phyloP scores from a whole-genome alignment of 53 echinoderm and acorn worm species.

The Paracentrotus lividus region DNA sequence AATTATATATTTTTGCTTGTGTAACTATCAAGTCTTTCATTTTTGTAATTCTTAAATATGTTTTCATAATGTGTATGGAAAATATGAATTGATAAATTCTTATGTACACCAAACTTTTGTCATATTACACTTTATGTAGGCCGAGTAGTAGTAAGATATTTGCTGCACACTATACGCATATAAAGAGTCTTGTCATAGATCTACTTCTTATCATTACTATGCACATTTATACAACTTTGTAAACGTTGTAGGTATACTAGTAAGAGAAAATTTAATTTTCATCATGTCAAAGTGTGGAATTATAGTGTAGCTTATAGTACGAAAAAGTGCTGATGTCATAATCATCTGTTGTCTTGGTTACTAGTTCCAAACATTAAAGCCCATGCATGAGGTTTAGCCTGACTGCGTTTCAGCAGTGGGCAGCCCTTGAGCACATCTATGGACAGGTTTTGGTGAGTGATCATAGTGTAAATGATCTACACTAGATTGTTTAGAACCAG shows the following conservation, averaged over 20 bases:
- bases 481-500: too few relatives aligned
- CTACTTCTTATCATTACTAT: neutral
- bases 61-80: conserved; percentile 11
- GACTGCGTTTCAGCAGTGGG: too few relatives aligned
- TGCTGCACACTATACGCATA: conserved; percentile 47
- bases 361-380: too few relatives aligned
- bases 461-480: too few relatives aligned
- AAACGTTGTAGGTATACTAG: neutral
- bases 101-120: neutral
- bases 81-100: neutral
- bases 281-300: neutral
- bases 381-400: too few relatives aligned
- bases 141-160: neutral
- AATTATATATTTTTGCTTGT: neutral
- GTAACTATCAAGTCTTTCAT: conserved; percentile 13
- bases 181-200: neutral
- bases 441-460: too few relatives aligned
- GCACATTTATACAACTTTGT: neutral
- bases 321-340: too few relatives aligned
- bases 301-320: neutral
- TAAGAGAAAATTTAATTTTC: neutral
- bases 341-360: too few relatives aligned
- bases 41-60: neutral
- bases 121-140: neutral
- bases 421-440: too few relatives aligned